phyloP scores from a whole-genome alignment of 2,888 invertebrate genomes.

The Hypomecis atomaria region DNA sequence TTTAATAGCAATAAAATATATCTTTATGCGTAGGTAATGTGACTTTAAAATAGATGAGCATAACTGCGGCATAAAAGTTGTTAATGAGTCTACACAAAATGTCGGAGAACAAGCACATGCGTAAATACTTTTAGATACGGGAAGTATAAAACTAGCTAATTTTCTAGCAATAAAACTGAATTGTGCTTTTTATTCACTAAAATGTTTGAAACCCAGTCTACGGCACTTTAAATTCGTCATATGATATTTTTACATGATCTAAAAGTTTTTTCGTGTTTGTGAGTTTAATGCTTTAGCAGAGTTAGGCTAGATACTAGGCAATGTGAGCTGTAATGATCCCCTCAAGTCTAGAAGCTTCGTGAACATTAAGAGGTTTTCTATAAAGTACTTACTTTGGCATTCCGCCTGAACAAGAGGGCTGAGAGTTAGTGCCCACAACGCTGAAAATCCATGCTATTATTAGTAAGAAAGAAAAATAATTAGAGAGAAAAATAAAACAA shows the following conservation, averaged over 20 bases:
- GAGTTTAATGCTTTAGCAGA: conserved; percentile 34
- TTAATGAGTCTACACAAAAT: conserved; percentile 29
- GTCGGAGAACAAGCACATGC: conserved; percentile 30
- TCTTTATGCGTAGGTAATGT: conserved; percentile 31
- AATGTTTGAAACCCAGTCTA: conserved; percentile 60
- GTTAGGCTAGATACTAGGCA: conserved; percentile 38
- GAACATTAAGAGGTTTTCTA: conserved; percentile 42
- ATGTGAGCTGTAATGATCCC: conserved; percentile 48
- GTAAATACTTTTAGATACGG: conserved; percentile 7
- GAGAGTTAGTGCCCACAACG: conserved; percentile 82
- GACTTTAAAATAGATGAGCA: conserved; percentile 31
- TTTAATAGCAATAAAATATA: conserved; percentile 34
- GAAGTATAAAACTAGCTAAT: conserved; percentile 21
- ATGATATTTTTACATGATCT: conserved; percentile 36
- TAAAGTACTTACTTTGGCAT: conserved; percentile 82
- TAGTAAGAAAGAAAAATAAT: conserved; percentile 74
- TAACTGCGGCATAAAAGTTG: conserved; percentile 26
- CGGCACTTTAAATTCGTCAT: conserved; percentile 49
- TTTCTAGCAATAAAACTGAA: conserved; percentile 27
- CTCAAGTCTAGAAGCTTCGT: conserved; percentile 61
- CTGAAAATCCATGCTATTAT: conserved; percentile 84
- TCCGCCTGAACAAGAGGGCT: conserved; percentile 82
- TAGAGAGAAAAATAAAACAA: conserved; percentile 48
- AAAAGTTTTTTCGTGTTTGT: conserved; percentile 37
- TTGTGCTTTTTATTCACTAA: conserved; percentile 34